Evolutionary conservation across 2,888 invertebrate genomes (phyloP).

Genomic region (Parnassius smintheus): DNA sequence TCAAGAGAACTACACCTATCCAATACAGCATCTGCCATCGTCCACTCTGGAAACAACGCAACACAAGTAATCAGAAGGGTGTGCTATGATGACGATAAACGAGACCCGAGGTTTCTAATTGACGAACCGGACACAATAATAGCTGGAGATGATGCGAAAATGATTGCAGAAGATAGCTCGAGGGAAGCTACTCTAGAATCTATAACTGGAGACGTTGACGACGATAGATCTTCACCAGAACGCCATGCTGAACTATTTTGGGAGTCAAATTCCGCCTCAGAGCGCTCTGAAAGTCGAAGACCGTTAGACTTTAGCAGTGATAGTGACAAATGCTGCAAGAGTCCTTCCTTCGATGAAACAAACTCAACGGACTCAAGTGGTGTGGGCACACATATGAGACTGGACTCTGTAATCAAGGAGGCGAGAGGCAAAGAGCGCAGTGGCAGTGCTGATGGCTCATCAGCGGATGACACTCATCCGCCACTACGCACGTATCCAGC

Average conservation of each 20-base stretch:
- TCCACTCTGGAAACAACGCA: conserved; percentile 62
- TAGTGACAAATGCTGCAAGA: conserved; percentile 75
- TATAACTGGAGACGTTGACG: conserved; percentile 51
- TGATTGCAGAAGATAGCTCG: conserved; percentile 60
- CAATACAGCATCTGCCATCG: conserved; percentile 62
- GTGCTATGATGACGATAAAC: conserved; percentile 57
- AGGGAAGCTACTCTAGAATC: conserved; percentile 56
- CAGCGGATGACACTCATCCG: conserved; percentile 58
- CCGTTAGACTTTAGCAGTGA: conserved; percentile 70
- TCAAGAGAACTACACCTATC: conserved; percentile 60
- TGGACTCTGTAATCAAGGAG: conserved; percentile 76
- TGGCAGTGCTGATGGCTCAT: conserved; percentile 56
- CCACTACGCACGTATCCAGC: conserved; percentile 68
- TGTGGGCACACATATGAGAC: conserved; percentile 57
- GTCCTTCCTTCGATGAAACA: conserved; percentile 66
- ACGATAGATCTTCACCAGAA: conserved; percentile 64
- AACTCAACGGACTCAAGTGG: conserved; percentile 71
- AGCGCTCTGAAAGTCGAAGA: conserved; percentile 57
- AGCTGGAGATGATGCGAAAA: conserved; percentile 58
- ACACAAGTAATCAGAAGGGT: conserved; percentile 72
- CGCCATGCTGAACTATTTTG: conserved; percentile 68
- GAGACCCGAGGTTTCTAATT: conserved; percentile 49
- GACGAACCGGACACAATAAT: conserved; percentile 58
- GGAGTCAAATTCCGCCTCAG: conserved; percentile 69
- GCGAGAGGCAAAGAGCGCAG: conserved; percentile 56